Conservation (phyloP, 1,140 invertebrate species). For the Antheraea mylitta region DNA sequence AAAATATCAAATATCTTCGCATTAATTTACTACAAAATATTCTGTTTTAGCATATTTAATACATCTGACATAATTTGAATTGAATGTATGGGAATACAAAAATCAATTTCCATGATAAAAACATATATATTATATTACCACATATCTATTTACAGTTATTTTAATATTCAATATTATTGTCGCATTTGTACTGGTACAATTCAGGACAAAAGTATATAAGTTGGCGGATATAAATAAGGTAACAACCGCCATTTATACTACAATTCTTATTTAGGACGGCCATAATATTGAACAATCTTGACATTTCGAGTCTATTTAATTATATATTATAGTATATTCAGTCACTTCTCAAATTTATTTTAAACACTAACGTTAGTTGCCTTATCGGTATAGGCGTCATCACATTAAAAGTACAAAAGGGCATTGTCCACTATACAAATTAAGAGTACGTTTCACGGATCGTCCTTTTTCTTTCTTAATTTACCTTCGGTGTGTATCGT, state of each 20-base stretch:
- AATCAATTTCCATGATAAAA: not conserved
- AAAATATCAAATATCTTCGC: not conserved
- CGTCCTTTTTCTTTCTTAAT: conserved; percentile 91
- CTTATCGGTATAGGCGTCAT: not conserved
- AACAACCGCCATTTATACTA: not conserved
- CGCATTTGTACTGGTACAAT: not conserved
- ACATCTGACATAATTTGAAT: not conserved
- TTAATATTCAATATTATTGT: not conserved
- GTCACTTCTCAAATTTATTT: not conserved
- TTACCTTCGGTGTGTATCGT: conserved; percentile 96
- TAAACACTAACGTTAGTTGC: not conserved
- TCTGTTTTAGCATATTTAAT: no score
- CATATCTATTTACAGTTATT: not conserved
- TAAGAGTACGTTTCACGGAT: conserved; percentile 58
- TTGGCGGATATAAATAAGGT: not conserved
- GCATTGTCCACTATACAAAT: no score
- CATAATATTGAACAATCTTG: not conserved
- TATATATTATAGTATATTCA: no score
- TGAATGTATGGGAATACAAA: not conserved
- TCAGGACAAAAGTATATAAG: not conserved
- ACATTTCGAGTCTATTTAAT: not conserved
- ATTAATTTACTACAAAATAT: no score
- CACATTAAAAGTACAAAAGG: conserved; percentile 9
- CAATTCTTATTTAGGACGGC: not conserved
- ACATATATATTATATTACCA: not conserved